Evolutionary conservation across 1,140 invertebrate genomes (phyloP).

Genomic region (Macrosteles quadrilineatus): DNA sequence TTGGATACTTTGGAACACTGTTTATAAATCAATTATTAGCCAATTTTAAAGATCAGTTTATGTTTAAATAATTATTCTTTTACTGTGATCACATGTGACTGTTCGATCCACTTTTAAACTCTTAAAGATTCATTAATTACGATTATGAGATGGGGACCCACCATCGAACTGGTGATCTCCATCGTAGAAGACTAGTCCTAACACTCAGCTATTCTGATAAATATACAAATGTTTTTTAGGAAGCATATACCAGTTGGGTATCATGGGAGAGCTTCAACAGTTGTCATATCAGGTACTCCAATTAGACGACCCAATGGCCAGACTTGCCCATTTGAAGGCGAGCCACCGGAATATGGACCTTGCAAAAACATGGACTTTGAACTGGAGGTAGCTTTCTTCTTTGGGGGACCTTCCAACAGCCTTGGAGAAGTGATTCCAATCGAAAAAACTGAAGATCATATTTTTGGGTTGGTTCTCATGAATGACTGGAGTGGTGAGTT

Average conservation of each 20-base stretch:
- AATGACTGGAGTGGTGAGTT: slow-evolving; percentile 97
- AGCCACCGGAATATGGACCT: slow-evolving; percentile 77
- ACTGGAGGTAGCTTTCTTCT: slow-evolving; percentile 95
- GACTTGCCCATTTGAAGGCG: slow-evolving; percentile 72
- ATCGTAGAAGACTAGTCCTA: too few relatives aligned
- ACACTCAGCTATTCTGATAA: too few relatives aligned
- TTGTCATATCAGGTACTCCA: slow-evolving; percentile 92
- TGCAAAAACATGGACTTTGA: slow-evolving; percentile 94
- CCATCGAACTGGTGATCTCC: too few relatives aligned
- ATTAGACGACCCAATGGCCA: slow-evolving; percentile 90
- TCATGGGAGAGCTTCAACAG: slow-evolving; percentile 93
- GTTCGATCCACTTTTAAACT: too few relatives aligned
- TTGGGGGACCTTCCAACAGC: slow-evolving; percentile 79
- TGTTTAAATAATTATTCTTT: too few relatives aligned
- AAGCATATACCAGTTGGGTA: slow-evolving; percentile 96
- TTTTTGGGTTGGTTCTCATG: slow-evolving; percentile 98
- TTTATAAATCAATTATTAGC: too few relatives aligned
- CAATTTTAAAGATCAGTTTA: too few relatives aligned
- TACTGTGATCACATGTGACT: too few relatives aligned
- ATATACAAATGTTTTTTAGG: too few relatives aligned
- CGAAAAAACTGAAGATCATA: slow-evolving; percentile 83
- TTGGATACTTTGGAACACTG: too few relatives aligned
- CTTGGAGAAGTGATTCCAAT: slow-evolving; percentile 84
- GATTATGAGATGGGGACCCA: too few relatives aligned
- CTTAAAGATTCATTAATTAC: too few relatives aligned